phyloP scores from a whole-genome alignment of 2,113 vertebrate genomes.

The Bos indicus region DNA sequence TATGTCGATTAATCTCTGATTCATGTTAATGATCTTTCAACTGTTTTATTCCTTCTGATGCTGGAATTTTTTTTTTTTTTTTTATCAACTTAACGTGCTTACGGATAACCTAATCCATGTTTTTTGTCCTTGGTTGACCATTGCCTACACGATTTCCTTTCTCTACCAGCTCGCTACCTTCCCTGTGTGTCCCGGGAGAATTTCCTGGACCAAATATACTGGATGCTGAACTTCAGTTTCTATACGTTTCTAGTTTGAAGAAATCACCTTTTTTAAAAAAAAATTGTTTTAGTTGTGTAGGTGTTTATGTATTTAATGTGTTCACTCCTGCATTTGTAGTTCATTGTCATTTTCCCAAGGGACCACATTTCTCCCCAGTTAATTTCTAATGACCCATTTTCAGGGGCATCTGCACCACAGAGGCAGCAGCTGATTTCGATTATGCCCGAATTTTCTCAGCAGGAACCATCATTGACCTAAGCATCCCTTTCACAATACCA shows the following conservation, averaged over 20 bases:
- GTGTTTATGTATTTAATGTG: background rate
- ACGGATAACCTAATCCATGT: background rate
- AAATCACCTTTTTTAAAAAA: background rate
- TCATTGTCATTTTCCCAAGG: constrained; percentile 6
- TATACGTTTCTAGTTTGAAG: background rate
- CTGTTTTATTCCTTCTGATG: constrained; percentile 69
- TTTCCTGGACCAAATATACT: background rate
- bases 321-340: constrained; percentile 4
- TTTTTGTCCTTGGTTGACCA: background rate
- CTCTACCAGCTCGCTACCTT: background rate
- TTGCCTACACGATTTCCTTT: background rate
- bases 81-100: constrained; percentile 57
- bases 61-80: constrained; percentile 29
- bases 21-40: constrained; percentile 72
- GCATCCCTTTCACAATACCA: constrained; percentile 48
- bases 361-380: background rate
- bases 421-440: constrained; percentile 50
- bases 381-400: constrained; percentile 25
- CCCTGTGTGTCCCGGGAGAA: background rate
- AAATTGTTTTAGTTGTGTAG: background rate
- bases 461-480: constrained; percentile 39
- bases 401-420: constrained; percentile 18
- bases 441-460: background rate
- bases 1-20: constrained; percentile 70
- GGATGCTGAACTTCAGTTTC: background rate